phyloP scores from a whole-genome alignment of 2,888 invertebrate genomes.

The Hypercompe scribonia region DNA sequence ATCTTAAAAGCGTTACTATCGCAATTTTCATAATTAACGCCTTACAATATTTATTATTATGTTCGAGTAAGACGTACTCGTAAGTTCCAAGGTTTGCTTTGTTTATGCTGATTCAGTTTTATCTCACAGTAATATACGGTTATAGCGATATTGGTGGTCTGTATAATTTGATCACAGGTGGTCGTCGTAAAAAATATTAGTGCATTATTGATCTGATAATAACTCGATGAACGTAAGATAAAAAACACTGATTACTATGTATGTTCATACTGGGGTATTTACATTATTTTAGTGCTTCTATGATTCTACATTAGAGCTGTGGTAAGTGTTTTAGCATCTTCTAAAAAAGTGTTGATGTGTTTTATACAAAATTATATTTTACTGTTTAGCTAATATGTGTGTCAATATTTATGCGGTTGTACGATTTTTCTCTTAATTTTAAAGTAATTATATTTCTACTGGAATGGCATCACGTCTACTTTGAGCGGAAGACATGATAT shows the following conservation, averaged over 20 bases:
- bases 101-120: conserved; percentile 24
- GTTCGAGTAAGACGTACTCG: conserved; percentile 3
- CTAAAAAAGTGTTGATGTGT: not conserved
- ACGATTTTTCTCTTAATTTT: not conserved
- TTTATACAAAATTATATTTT: no score
- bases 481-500: no score
- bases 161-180: conserved; percentile 21
- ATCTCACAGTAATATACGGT: conserved; percentile 16
- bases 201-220: conserved; percentile 20
- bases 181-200: conserved; percentile 19
- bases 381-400: no score
- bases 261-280: not conserved
- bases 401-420: not conserved
- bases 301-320: not conserved
- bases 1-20: conserved; percentile 50
- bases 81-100: conserved; percentile 7
- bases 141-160: conserved; percentile 18
- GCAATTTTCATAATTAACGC: conserved; percentile 41
- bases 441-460: not conserved
- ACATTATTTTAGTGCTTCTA: conserved; percentile 2
- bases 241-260: conserved; percentile 13
- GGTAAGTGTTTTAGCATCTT: not conserved
- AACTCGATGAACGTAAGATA: conserved; percentile 7
- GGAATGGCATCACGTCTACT: not conserved
- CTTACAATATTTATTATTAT: conserved; percentile 25